Percentiles rank a stretch among this genome's conserved stretches.
These are phyloP conservation scores for Leptobrachium ailaonicum DNA, from an alignment of 2,113 vertebrate species.

Conservation along the genomic window DNA sequence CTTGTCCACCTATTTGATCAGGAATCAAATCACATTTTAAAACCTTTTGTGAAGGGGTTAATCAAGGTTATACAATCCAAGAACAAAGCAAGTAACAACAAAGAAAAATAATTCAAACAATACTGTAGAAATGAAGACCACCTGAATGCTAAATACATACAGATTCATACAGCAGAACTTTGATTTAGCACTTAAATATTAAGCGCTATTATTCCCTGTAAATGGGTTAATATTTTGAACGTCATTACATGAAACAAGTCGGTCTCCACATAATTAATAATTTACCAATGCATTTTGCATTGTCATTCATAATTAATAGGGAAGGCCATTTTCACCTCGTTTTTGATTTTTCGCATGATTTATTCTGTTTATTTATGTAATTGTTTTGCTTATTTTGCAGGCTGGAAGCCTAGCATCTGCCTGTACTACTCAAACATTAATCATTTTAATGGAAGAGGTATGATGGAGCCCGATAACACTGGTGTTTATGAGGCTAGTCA, in stretches of 20 bases:
- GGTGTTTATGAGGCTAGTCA: not conserved
- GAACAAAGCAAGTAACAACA: too few species aligned
- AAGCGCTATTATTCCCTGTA: not conserved
- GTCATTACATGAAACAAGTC: constrained; percentile 2
- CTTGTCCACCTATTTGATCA: too few species aligned
- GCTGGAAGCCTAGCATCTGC: constrained; percentile 17
- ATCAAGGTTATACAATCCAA: too few species aligned
- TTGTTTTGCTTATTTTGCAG: not conserved
- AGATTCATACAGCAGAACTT: too few species aligned
- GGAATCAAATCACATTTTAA: too few species aligned
- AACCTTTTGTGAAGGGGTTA: too few species aligned
- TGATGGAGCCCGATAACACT: not conserved
- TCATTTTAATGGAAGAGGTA: constrained; percentile 10
- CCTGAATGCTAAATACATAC: too few species aligned
- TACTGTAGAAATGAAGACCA: too few species aligned
- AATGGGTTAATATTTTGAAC: not conserved
- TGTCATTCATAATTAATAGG: constrained; percentile 40
- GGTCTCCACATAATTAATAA: constrained; percentile 16
- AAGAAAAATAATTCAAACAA: too few species aligned
- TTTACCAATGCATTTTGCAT: constrained; percentile 15
- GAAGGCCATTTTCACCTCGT: constrained; percentile 16
- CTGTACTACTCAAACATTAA: constrained; percentile 16
- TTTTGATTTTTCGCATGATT: constrained; percentile 19
- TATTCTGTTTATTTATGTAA: constrained; percentile 33
- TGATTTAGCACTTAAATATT: too few species aligned